phyloP scores from a whole-genome alignment of 1,140 invertebrate genomes.

The Cataglyphis hispanica region DNA sequence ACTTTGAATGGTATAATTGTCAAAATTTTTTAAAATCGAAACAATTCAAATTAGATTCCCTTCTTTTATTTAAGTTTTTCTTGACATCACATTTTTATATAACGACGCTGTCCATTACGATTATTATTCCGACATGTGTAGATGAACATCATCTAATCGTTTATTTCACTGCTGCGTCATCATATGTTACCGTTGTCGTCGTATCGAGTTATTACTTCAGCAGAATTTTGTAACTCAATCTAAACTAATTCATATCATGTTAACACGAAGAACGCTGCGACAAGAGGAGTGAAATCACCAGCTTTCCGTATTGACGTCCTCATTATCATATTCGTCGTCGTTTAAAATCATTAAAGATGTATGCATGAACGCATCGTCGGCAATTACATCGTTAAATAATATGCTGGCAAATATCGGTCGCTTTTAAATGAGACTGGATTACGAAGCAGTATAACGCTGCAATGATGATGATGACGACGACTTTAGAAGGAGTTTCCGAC shows the following conservation, averaged over 20 bases:
- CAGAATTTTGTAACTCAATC: constrained; percentile 61
- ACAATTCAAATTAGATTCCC: too few relatives aligned
- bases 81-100: neutral
- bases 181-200: neutral
- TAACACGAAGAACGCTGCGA: neutral
- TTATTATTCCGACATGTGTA: constrained; percentile 10
- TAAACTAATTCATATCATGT: constrained; percentile 22
- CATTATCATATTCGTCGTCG: neutral
- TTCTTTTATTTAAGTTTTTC: neutral
- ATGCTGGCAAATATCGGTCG: constrained; percentile 53
- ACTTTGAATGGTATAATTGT: too few relatives aligned
- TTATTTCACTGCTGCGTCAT: neutral
- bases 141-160: constrained; percentile 20
- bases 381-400: constrained; percentile 45
- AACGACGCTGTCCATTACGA: neutral
- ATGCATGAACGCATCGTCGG: too few relatives aligned
- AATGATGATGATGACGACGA: neutral
- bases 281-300: neutral
- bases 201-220: constrained; percentile 54
- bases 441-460: neutral
- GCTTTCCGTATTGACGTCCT: neutral
- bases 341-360: constrained; percentile 45
- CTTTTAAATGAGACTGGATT: constrained; percentile 47
- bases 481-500: neutral
- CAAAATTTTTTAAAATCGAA: too few relatives aligned